Base-by-base conservation (phyloP, 1,140 invertebrate genomes). In the Drosophila lacteicornis region DNA sequence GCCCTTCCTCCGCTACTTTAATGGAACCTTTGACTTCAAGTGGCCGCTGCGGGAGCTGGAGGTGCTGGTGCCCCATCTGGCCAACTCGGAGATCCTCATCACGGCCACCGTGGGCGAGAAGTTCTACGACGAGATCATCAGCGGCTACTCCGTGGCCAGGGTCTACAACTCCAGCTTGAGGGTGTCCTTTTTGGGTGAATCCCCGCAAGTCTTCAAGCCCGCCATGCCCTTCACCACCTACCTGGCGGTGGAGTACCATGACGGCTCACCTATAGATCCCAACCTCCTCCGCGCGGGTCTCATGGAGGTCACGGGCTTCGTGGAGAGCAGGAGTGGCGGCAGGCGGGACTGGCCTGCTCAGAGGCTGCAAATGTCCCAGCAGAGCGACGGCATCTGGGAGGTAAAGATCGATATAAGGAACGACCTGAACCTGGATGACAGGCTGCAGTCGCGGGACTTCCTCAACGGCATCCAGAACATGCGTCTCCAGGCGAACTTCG, bases 191-290 rank as follows among this genome's bases (percentile, higher is more conserved):
- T 94, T 99, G 0, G 98, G 98, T 1, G 97, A 97, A 27, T 95
- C 95, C 0, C 96, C 98, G 4, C 97, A 99, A 93, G 96, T 99
- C 12, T 99, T 99, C 93, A 99, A 99, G 93, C 98, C 98, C 0
- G 94, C 96, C 2, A 98, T 99, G 96, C 96, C 97, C 1, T 92
- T 92, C 38, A 92, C 92, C 13, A 81, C 94, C 0, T 94, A 97
- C 93, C 76, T 97, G 15, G 95, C 95, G 0, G 95, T 96, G 3
- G 96, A 96, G 2, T 96, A 95, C 86, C 96, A 97, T 75, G 97
- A 97, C 86, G 96, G 96, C 6, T 97, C 97, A 0, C 94, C 95
- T 1, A 86, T 97, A 1, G 91, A 95, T 40, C 59, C 85, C 0
- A 92, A 95, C 45, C 94, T 95, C n/a, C 68, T 97, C 3, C 67